phyloP scores from a whole-genome alignment of 2,113 vertebrate genomes.

The Raja brachyura region DNA sequence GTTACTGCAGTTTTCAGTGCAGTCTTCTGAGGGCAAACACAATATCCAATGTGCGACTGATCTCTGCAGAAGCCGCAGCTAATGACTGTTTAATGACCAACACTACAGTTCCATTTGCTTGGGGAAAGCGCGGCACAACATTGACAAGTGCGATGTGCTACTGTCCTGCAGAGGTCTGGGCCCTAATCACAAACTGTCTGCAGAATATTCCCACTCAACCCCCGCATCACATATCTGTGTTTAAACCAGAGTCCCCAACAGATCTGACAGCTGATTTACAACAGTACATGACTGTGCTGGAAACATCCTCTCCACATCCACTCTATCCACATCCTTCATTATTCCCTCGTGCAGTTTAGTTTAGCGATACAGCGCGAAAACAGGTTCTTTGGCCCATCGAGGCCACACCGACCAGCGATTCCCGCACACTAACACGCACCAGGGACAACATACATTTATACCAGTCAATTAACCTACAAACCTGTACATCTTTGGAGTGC shows the following conservation, averaged over 20 bases:
- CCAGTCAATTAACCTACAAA: too few relatives aligned
- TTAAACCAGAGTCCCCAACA: neutral
- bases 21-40: neutral
- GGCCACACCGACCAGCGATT: too few relatives aligned
- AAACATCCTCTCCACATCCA: too few relatives aligned
- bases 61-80: conserved; percentile 28
- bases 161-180: conserved; percentile 27
- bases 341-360: too few relatives aligned
- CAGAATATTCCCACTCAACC: conserved; percentile 14
- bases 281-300: too few relatives aligned
- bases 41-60: conserved; percentile 33
- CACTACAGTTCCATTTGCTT: neutral
- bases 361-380: too few relatives aligned
- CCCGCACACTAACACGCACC: too few relatives aligned
- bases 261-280: conserved; percentile 1
- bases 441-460: too few relatives aligned
- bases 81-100: conserved; percentile 22
- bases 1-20: neutral
- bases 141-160: conserved; percentile 21
- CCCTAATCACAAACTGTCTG: conserved; percentile 29
- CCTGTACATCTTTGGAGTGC: too few relatives aligned
- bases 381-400: too few relatives aligned
- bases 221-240: conserved; percentile 25
- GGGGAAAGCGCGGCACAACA: conserved; percentile 2
- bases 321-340: too few relatives aligned